A percentile compares a stretch with the other conserved stretches of the same genome.
These are phyloP conservation scores for Malthinus seriepunctatus DNA, from an alignment of 2,888 invertebrate genomes.

Conservation along the genomic window DNA sequence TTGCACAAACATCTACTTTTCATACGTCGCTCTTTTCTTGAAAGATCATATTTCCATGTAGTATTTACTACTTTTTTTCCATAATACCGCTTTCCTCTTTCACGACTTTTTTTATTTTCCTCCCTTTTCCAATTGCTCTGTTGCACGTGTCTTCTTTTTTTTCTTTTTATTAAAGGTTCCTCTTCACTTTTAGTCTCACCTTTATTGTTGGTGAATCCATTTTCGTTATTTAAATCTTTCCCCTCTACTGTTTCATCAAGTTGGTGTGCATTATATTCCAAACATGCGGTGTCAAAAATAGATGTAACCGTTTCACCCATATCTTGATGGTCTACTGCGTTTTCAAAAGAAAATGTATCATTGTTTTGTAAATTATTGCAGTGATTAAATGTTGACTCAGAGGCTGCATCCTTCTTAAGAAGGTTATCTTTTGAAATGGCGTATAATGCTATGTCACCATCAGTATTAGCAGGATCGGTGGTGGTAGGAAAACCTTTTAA, in stretches of 20 bases:
- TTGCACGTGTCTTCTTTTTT: background rate
- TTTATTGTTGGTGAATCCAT: background rate
- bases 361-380: background rate
- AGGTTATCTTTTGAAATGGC: background rate
- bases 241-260: too few species aligned
- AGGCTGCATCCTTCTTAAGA: background rate
- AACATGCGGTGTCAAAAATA: background rate
- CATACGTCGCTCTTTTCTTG: conserved; percentile 61
- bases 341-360: background rate
- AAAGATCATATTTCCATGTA: background rate
- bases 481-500: too few species aligned
- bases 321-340: background rate
- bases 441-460: background rate
- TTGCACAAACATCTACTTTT: conserved; percentile 60
- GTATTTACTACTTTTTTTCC: background rate
- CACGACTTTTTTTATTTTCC: conserved; percentile 1
- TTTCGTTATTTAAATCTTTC: background rate
- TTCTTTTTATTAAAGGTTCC: conserved; percentile 3
- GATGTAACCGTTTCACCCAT: background rate
- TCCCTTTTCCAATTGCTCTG: background rate
- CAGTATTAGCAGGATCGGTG: background rate
- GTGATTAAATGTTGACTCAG: background rate
- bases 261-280: too few species aligned
- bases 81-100: background rate
- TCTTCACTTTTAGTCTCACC: background rate